Evolutionary conservation across 2,888 invertebrate species (phyloP).

Genomic region (Pherbina coryleti): DNA sequence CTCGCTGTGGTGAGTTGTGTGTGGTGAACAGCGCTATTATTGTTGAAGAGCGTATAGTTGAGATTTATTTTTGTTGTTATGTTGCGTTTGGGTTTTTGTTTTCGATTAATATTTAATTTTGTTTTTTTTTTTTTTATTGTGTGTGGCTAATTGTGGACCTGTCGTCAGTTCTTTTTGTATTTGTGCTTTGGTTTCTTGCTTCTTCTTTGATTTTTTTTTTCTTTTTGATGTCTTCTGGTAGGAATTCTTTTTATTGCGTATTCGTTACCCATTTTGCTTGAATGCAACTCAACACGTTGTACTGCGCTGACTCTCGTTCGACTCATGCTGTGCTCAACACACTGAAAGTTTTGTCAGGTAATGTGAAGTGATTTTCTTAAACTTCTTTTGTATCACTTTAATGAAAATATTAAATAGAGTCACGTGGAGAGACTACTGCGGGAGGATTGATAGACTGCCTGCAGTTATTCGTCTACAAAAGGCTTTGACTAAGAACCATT

Average conservation of each 20-base stretch:
- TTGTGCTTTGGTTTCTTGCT: slow-evolving; percentile 6
- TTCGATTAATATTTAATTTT: neutral
- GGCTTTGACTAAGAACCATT: no score
- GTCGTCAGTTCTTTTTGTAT: slow-evolving; percentile 60
- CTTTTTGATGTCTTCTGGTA: slow-evolving; percentile 29
- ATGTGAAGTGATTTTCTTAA: no score
- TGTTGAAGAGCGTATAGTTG: no score
- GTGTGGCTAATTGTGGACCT: slow-evolving; percentile 66
- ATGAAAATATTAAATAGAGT: no score
- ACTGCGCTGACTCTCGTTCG: neutral
- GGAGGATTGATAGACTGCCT: no score
- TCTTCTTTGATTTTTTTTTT: neutral
- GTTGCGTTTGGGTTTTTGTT: neutral
- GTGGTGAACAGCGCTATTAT: no score
- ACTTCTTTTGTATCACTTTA: no score
- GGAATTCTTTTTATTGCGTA: slow-evolving; percentile 37
- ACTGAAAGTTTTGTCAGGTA: neutral
- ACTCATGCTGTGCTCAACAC: slow-evolving; percentile 4
- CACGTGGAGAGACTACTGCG: no score
- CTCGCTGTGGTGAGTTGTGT: neutral
- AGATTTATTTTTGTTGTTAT: neutral
- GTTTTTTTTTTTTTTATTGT: slow-evolving; percentile 38
- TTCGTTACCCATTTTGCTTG: slow-evolving; percentile 48
- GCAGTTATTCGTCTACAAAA: no score
- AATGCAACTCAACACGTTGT: slow-evolving; percentile 47